A percentile compares a stretch with the other conserved stretches of the same genome.
Conservation (phyloP, 1,140 invertebrate species). For the Nasonia longicornis region DNA sequence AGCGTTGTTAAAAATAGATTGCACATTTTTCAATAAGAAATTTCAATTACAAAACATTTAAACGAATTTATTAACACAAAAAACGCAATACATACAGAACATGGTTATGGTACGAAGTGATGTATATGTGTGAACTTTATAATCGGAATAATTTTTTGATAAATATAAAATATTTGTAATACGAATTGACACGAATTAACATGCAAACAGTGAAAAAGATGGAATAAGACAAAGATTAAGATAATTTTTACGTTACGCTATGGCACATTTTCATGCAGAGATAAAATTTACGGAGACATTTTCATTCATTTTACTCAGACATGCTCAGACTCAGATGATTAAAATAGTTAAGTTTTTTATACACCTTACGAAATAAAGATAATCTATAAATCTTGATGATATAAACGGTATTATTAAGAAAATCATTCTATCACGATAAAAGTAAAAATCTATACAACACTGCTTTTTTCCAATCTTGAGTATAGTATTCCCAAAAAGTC, state of each 20-base stretch:
- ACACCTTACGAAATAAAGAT: neutral
- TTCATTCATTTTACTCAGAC: neutral
- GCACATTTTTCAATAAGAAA: neutral
- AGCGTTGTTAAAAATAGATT: constrained; percentile 2
- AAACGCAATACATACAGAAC: neutral
- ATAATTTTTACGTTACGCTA: neutral
- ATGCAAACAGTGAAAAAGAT: neutral
- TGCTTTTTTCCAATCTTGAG: neutral
- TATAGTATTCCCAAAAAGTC: neutral
- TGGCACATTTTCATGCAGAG: no score
- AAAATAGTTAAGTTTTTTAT: neutral
- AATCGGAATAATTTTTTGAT: no score
- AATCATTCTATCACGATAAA: constrained; percentile 26
- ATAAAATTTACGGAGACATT: neutral
- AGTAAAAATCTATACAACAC: constrained; percentile 32
- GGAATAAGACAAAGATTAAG: neutral
- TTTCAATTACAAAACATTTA: constrained; percentile 3
- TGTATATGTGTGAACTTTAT: no score
- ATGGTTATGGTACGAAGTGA: neutral
- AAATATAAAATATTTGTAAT: neutral
- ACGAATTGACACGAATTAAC: neutral
- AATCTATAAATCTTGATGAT: neutral
- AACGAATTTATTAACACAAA: constrained; percentile 17
- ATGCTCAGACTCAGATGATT: neutral
- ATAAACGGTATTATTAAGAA: neutral